Base-by-base conservation (phyloP, 2,797 vertebrate species). In the Alfaro cultratus region DNA sequence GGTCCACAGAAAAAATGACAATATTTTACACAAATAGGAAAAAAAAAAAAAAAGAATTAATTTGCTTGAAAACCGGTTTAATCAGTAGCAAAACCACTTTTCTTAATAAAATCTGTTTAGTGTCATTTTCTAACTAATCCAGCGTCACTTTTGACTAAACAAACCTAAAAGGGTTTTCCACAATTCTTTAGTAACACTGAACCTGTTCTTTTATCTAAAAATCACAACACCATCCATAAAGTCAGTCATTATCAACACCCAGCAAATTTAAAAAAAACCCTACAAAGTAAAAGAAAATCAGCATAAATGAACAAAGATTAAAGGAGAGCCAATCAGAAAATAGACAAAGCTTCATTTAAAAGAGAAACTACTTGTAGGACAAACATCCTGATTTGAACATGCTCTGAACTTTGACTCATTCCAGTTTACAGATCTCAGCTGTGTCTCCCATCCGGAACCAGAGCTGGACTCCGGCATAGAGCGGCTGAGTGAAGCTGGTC, bases 401-500 rank as follows among this genome's bases (percentile, higher is more conserved):
- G 16, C 16, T 53, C 31, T 51, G 72, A 39, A 21, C 18, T 15
- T 51, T 7, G 6, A 45, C 39, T 45, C 16, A 67, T 76, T 64
- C 67, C 1, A 76, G 45, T 67, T 39, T n/a, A 39, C 60, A 76
- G 57, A 76, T 64, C 60, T 76, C 75, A 49, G 60, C 75, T 3
- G 43, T 2, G 45, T 76, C 60, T 76, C 45, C 75, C 29, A 13
- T 5, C 0, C 0, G 3, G 7, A 9, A 47, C 4, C 5, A 64
- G 1, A 76, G 29, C 4, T 13, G 2, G 21, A 76, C 15, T 49
- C 60, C 75, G 15, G 29, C 75, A 0, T 76, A 26, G 16, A 64
- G 75, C 5, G 75, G 75, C 67, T 51, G 23, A 41, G 75, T 68
- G 46, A 68, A 77, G 8, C 31, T 77, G 60, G 75, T 77, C 75